Conservation (phyloP, 2,888 invertebrate species). For the Copidosoma aretas region DNA sequence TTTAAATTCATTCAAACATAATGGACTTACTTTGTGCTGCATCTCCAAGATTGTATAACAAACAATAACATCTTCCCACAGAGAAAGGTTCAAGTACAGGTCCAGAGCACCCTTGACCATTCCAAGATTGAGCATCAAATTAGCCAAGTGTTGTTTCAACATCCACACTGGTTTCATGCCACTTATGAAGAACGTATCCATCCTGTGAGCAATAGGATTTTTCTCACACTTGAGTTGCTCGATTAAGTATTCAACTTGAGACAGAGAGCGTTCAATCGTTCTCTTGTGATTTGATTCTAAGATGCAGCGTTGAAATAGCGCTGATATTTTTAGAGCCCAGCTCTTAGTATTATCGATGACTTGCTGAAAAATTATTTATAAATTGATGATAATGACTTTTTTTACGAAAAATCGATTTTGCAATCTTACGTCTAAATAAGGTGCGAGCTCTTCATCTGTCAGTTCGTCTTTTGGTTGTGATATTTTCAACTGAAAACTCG, state of each 20-base stretch:
- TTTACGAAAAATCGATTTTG: constrained; percentile 10
- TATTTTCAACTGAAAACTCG: constrained; percentile 74
- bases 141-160: constrained; percentile 78
- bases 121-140: constrained; percentile 80
- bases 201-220: constrained; percentile 63
- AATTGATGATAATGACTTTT: constrained; percentile 10
- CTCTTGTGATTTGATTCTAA: constrained; percentile 80
- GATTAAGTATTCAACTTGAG: constrained; percentile 83
- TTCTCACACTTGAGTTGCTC: constrained; percentile 64
- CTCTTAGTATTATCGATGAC: constrained; percentile 56
- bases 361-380: constrained; percentile 53
- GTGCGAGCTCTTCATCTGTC: constrained; percentile 80
- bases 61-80: constrained; percentile 92
- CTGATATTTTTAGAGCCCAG: constrained; percentile 79
- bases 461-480: constrained; percentile 82
- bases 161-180: constrained; percentile 79
- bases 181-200: constrained; percentile 73
- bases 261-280: constrained; percentile 86
- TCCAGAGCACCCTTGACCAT: constrained; percentile 85
- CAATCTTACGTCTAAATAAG: constrained; percentile 70
- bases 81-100: constrained; percentile 74
- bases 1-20: neutral
- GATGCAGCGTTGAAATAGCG: constrained; percentile 77
- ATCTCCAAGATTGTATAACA: constrained; percentile 88
- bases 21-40: constrained; percentile 73